Conservation (phyloP, 2,888 invertebrate species). For the Orchesellides sinensis region DNA sequence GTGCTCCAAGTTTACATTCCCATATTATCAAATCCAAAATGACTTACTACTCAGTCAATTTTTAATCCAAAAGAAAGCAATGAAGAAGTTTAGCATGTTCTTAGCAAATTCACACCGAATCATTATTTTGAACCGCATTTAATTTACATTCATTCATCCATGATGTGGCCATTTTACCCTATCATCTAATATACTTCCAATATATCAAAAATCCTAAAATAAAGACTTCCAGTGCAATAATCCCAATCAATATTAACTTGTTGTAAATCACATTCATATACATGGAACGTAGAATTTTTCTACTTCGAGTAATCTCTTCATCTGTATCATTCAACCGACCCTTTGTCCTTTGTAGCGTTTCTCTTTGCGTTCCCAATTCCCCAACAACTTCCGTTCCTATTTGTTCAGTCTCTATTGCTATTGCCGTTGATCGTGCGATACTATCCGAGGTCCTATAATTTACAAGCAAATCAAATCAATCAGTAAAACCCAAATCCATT, state of each 20-base stretch:
- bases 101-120: too few species aligned
- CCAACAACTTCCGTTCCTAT: slow-evolving; percentile 87
- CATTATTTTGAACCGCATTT: not conserved
- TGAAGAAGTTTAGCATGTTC: too few species aligned
- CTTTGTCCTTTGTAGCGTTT: slow-evolving; percentile 82
- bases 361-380: slow-evolving; percentile 87
- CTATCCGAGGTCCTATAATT: slow-evolving; percentile 80
- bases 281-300: slow-evolving; percentile 83
- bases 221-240: slow-evolving; percentile 84
- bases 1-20: too few species aligned
- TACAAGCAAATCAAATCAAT: too few species aligned
- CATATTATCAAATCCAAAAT: too few species aligned
- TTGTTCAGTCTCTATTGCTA: slow-evolving; percentile 88
- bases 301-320: slow-evolving; percentile 83
- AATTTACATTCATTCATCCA: slow-evolving; percentile 1
- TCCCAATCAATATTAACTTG: slow-evolving; percentile 85
- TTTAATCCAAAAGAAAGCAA: too few species aligned
- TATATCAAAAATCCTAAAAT: slow-evolving; percentile 83
- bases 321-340: slow-evolving; percentile 85
- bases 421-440: slow-evolving; percentile 83
- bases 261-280: slow-evolving; percentile 85
- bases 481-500: too few species aligned
- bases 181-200: slow-evolving; percentile 82
- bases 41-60: too few species aligned
- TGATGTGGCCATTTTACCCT: too few species aligned